Evolutionary conservation across 2,888 invertebrate species (phyloP).

Genomic region (Colletes collaris): DNA sequence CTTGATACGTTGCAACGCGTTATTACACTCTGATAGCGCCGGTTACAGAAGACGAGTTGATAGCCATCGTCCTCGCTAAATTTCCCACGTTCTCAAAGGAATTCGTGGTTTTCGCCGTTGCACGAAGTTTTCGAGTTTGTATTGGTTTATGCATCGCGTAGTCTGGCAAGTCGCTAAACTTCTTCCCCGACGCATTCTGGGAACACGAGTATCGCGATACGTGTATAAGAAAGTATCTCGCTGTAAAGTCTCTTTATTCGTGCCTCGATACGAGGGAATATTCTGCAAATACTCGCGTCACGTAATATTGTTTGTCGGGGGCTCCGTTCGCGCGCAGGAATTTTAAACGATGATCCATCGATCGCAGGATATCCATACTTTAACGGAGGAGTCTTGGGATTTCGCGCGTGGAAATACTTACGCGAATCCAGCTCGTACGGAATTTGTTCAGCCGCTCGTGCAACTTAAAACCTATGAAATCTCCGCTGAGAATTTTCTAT

Average conservation of each 20-base stretch:
- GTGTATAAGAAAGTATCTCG: neutral
- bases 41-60: no score
- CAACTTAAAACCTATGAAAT: neutral
- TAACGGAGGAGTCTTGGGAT: neutral
- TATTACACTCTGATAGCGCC: no score
- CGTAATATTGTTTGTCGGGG: neutral
- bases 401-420: conserved; percentile 1
- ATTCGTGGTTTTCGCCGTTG: neutral
- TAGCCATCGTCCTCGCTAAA: no score
- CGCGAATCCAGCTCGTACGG: neutral
- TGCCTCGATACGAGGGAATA: conserved; percentile 1
- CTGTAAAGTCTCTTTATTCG: conserved; percentile 8
- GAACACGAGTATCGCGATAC: neutral
- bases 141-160: conserved; percentile 7
- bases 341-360: conserved; percentile 5
- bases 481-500: no score
- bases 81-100: neutral
- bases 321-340: neutral
- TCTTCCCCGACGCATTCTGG: neutral
- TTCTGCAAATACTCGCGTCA: conserved; percentile 1
- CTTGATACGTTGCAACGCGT: no score
- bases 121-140: neutral
- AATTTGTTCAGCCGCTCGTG: neutral
- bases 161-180: conserved; percentile 7
- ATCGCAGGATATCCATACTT: conserved; percentile 11